Conservation (phyloP, 1,140 invertebrate genomes). For the Venturia canescens region DNA sequence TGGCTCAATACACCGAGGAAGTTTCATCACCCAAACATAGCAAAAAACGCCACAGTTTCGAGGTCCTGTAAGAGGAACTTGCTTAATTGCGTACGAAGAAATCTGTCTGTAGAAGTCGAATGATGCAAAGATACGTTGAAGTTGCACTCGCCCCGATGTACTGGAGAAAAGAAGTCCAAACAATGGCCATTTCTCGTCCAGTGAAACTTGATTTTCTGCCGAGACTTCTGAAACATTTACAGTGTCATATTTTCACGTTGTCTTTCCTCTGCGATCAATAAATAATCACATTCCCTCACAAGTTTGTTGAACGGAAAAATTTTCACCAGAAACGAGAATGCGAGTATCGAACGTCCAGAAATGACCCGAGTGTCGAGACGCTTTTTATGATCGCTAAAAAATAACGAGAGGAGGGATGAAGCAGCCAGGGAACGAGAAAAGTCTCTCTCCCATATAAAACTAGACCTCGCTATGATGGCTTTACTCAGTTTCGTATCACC, state of each 20-base stretch:
- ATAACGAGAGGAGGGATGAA: not conserved
- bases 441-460: not conserved
- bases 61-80: not conserved
- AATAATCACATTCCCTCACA: not conserved
- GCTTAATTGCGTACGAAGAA: conserved; percentile 30
- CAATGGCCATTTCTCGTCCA: not conserved
- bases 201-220: not conserved
- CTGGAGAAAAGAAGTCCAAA: not conserved
- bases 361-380: not conserved
- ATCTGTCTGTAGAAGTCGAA: conserved; percentile 4
- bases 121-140: conserved; percentile 32
- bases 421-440: not conserved
- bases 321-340: not conserved
- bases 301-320: not conserved
- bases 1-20: conserved; percentile 38
- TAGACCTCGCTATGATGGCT: not conserved
- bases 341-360: not conserved
- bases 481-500: not conserved
- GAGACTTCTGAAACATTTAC: not conserved
- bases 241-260: not conserved
- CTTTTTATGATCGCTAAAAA: not conserved
- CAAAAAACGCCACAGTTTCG: not conserved
- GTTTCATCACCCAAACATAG: conserved; percentile 40
- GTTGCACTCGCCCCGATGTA: not conserved
- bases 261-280: not conserved